Evolutionary conservation across 2,797 vertebrate species (phyloP).

Genomic region (Dicrostonyx torquatus): DNA sequence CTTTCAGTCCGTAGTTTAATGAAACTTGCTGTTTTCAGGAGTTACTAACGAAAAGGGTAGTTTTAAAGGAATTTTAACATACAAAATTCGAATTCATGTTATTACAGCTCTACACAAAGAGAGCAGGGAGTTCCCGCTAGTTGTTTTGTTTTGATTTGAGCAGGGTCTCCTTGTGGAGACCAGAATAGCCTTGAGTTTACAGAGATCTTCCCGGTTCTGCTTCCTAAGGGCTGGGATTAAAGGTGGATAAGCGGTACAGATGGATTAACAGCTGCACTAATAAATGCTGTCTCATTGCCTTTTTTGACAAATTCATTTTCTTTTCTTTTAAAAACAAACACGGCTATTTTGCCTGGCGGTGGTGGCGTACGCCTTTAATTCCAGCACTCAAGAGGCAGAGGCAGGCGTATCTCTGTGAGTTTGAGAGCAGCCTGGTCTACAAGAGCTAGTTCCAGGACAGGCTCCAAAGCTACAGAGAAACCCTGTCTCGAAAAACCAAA

Average conservation of each 20-base stretch:
- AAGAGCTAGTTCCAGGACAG: too few species aligned
- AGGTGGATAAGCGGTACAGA: background rate
- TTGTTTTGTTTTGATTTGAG: background rate
- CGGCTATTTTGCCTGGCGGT: too few species aligned
- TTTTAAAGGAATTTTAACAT: slow-evolving; percentile 49
- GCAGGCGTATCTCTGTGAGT: too few species aligned
- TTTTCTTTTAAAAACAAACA: slow-evolving; percentile 31
- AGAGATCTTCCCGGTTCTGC: too few species aligned
- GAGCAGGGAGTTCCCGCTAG: background rate
- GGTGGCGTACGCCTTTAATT: too few species aligned
- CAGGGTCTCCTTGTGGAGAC: background rate
- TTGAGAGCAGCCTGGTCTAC: too few species aligned
- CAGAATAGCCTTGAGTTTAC: background rate
- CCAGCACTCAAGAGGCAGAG: too few species aligned
- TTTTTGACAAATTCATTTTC: slow-evolving; percentile 34
- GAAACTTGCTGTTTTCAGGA: slow-evolving; percentile 13
- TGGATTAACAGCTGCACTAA: slow-evolving; percentile 17
- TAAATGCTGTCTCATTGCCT: slow-evolving; percentile 8
- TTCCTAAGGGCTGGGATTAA: background rate
- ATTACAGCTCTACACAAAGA: slow-evolving; percentile 36
- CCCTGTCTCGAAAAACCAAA: too few species aligned
- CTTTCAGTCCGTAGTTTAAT: slow-evolving; percentile 19
- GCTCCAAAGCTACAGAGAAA: too few species aligned
- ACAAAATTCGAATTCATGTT: slow-evolving; percentile 33
- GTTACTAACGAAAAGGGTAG: slow-evolving; percentile 11